These are phyloP conservation scores for Electrophaes corylata DNA, from an alignment of 2,888 invertebrate species.

Conservation along the genomic window DNA sequence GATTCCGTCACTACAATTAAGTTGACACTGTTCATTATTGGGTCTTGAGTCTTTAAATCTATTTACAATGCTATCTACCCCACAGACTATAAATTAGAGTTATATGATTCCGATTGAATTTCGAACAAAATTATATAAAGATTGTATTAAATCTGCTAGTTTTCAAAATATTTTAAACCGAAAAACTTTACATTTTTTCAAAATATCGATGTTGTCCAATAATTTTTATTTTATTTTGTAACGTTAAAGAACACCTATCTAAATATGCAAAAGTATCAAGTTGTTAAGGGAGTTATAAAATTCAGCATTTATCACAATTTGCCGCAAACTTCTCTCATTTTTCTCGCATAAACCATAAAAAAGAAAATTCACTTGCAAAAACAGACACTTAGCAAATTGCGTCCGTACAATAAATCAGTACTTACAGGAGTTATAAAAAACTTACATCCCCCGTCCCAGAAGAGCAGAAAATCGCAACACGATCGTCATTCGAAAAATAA, in stretches of 20 bases:
- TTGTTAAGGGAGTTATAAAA: neutral
- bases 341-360: conserved; percentile 8
- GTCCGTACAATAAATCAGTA: conserved; percentile 69
- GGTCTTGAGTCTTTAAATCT: neutral
- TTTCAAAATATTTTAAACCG: no score
- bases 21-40: conserved; percentile 11
- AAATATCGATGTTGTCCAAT: no score
- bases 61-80: neutral
- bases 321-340: conserved; percentile 7
- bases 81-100: neutral
- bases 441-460: conserved; percentile 56
- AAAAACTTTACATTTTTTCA: no score
- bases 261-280: neutral
- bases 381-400: conserved; percentile 53
- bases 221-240: no score
- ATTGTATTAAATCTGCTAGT: no score
- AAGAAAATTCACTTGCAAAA: conserved; percentile 18
- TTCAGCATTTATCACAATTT: conserved; percentile 25
- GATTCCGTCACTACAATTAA: conserved; percentile 46
- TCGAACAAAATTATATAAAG: no score
- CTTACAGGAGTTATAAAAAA: conserved; percentile 46
- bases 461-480: conserved; percentile 74
- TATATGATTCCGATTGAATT: neutral
- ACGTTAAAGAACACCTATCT: no score
- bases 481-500: conserved; percentile 81